Evolutionary conservation across 1,140 invertebrate genomes (phyloP).

Genomic region (Lepidostoma basale): DNA sequence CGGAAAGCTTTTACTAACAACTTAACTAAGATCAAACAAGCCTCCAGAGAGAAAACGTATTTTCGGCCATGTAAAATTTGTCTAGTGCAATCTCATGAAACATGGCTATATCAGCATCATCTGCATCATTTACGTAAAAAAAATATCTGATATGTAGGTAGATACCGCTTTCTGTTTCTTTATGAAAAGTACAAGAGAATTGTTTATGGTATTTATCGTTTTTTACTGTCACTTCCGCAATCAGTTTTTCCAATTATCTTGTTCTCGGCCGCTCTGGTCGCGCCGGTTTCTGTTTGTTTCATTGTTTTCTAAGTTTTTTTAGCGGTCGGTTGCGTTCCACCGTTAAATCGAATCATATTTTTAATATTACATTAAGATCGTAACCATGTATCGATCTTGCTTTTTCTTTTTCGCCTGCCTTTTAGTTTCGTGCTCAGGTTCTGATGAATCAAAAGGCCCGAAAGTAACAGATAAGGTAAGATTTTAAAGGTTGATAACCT

Average conservation of each 20-base stretch:
- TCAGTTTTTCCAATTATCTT: neutral
- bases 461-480: slow-evolving; percentile 45
- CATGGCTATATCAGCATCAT: no score
- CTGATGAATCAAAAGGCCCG: slow-evolving; percentile 39
- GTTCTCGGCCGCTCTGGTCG: neutral
- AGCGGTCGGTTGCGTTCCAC: neutral
- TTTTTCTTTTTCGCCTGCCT: slow-evolving; percentile 19
- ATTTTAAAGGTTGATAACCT: slow-evolving; percentile 25
- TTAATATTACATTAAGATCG: neutral
- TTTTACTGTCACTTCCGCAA: neutral
- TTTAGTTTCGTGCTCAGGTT: slow-evolving; percentile 17
- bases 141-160: no score
- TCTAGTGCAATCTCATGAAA: no score
- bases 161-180: no score
- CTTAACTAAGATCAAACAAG: no score
- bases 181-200: neutral
- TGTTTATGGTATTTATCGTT: slow-evolving; percentile 8
- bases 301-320: neutral
- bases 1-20: no score
- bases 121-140: no score
- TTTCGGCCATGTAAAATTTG: no score
- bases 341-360: neutral
- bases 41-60: no score
- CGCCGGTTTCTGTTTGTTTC: neutral
- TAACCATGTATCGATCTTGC: neutral